These are phyloP conservation scores for Caligus rogercresseyi DNA, from an alignment of 1,140 invertebrate genomes.

Conservation along the genomic window DNA sequence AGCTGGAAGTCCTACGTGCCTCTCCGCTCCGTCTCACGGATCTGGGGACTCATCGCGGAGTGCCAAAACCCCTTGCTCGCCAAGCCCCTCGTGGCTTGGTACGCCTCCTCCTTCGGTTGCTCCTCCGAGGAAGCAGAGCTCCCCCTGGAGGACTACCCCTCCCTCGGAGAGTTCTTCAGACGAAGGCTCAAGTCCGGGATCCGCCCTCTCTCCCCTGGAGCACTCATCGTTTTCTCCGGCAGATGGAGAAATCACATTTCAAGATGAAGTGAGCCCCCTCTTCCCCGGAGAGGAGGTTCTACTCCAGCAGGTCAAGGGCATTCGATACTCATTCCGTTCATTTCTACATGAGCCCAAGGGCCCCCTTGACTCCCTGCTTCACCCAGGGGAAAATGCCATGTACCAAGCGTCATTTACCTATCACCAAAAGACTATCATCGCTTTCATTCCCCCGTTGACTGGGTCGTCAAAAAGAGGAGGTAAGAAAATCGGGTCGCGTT, in stretches of 20 bases:
- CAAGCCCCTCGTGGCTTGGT: neutral
- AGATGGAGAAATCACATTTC: slow-evolving; percentile 78
- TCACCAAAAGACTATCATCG: slow-evolving; percentile 97
- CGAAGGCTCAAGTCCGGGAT: slow-evolving; percentile 56
- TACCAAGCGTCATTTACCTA: slow-evolving; percentile 92
- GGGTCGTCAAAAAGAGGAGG: slow-evolving; percentile 56
- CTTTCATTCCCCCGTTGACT: slow-evolving; percentile 88
- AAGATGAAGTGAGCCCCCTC: slow-evolving; percentile 63
- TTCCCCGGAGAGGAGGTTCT: slow-evolving; percentile 26
- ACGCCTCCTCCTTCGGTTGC: slow-evolving; percentile 49
- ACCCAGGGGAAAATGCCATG: slow-evolving; percentile 37
- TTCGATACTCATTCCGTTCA: slow-evolving; percentile 74
- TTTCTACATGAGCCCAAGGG: slow-evolving; percentile 54
- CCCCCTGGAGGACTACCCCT: slow-evolving; percentile 56
- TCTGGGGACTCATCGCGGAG: neutral
- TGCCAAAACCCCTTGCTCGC: neutral
- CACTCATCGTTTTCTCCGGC: slow-evolving; percentile 56
- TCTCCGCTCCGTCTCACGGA: neutral
- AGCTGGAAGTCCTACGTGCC: neutral
- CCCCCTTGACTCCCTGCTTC: neutral
- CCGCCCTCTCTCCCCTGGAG: slow-evolving; percentile 46
- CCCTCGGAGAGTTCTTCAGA: slow-evolving; percentile 82
- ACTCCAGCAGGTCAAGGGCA: slow-evolving; percentile 81
- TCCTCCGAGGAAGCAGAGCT: slow-evolving; percentile 68
- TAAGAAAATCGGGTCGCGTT: too few species aligned